Evolutionary conservation across 2,797 vertebrate species (phyloP), one percentile per base, ranked within the genome.

Genomic region (Scomberomorus guttatus): DNA sequence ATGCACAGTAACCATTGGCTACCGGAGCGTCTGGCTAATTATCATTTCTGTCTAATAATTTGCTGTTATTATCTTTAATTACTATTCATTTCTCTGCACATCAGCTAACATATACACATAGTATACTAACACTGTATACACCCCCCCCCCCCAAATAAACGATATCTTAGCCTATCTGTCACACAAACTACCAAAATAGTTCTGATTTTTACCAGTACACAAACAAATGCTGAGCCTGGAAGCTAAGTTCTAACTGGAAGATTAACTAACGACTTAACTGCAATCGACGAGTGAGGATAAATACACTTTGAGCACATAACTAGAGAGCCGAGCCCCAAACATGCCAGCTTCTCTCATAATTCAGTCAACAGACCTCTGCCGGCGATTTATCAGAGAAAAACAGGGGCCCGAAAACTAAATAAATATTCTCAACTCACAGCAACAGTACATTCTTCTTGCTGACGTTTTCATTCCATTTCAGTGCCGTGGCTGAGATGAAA

Each of bases 401-500:
- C 54, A 57, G 75, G 75, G 17, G 22, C 20, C 58, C 39, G 51
- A 89, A 89, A 91, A 89, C 78, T 48, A 84, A 85, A 90, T 77
- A 91, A 89, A 93, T 81, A 89, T 87, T 90, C 89, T 83, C 81
- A 70, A 79, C 66, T 66, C 13, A n/a, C 73, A 82, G 82, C 58
- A 52, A 42, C 48, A 87, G 69, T 75, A 71, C 67, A 89, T 92
- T 88, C 90, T 92, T 90, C 87, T 90, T 82, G 85, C 87, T 88
- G 89, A 92, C 80, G 61, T 87, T 90, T 90, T 87, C 75, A 82
- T 91, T 86, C 87, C 81, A 84, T 92, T 90, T 91, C 80, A 79
- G 82, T 64, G 77, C 67, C 7, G 10, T 25, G 79, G 44, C 79
- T 60, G 86, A 86, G 82, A 93, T 84, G 76, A 88, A 87, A 88